Evolutionary conservation across 2,888 invertebrate species (phyloP), one percentile per base, ranked within the genome.

Genomic region (Callinectes sapidus): DNA sequence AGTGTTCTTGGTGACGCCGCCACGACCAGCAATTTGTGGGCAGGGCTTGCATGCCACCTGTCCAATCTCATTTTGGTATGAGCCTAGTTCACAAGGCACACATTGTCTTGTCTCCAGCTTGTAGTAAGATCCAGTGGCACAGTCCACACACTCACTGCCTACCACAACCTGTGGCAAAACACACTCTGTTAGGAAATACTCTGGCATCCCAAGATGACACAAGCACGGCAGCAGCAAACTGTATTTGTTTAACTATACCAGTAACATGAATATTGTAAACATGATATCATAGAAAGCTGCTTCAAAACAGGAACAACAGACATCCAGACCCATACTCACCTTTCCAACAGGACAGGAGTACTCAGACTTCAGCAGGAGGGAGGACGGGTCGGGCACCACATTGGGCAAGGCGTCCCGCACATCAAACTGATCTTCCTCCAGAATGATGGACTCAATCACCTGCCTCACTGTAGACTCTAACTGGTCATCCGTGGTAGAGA

Each of bases 321-420:
- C n/a, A 28, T 71, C 28, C 71, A 77, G 71, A 71, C 71, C 5
- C 23, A n/a, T 5, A 28, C 89, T 98, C 48, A 99, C 99, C 96
- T 99, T 98, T 91, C 99, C 99, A 95, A 97, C 97, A 0, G 98
- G 98, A 95, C 99, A 99, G 91, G 98, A 98, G 95, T 98, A 99
- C 95, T 98, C 98, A 0, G 98, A 98, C 94, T 97, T 97, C n/a
- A 99, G 96, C 42, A 97, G 96, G 93, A 99, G 96, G 2, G 98
- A 98, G 16, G 98, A 98, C 92, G 99, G 98, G 96, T 99, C 99
- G 0, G 99, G 98, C 0, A 98, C 97, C 0, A 99, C 99, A 95
- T 99, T 99, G 28, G 99, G 99, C 91, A 99, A 96, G 95, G 98
- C 98, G 95, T 98, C 98, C 95, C 98, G 97, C 5, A 99, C 98